Conservation (phyloP, 2,888 invertebrate species). For the Agonopterix arenella region DNA sequence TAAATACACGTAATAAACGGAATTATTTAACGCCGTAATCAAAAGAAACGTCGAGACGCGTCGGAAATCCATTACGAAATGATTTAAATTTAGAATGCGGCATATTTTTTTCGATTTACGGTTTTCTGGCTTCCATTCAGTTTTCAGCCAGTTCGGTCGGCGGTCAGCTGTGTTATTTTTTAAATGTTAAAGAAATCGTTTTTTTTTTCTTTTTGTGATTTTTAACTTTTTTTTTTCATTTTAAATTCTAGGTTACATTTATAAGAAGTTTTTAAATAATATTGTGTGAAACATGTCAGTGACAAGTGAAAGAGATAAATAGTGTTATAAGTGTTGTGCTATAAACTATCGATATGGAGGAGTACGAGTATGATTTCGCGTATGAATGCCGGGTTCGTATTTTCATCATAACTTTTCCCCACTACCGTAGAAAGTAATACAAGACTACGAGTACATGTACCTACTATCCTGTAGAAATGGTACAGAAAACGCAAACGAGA, state of each 20-base stretch:
- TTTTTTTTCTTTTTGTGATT: slow-evolving; percentile 9
- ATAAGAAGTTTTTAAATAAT: slow-evolving; percentile 10
- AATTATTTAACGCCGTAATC: slow-evolving; percentile 20
- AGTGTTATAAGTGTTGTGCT: slow-evolving; percentile 11
- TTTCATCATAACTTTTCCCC: slow-evolving; percentile 10
- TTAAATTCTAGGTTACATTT: slow-evolving; percentile 29
- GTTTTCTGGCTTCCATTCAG: slow-evolving; percentile 65
- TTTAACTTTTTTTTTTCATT: slow-evolving; percentile 9
- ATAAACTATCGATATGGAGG: slow-evolving; percentile 54
- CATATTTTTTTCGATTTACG: slow-evolving; percentile 57
- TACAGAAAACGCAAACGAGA: too few species aligned
- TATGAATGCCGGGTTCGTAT: slow-evolving; percentile 81
- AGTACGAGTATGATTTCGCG: slow-evolving; percentile 80
- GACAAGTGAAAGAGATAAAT: slow-evolving; percentile 27
- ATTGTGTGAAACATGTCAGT: slow-evolving; percentile 35
- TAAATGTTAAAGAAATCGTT: slow-evolving; percentile 10
- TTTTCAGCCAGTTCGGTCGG: slow-evolving; percentile 47
- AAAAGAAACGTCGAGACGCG: slow-evolving; percentile 36
- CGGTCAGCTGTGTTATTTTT: slow-evolving; percentile 37
- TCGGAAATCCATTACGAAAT: slow-evolving; percentile 57
- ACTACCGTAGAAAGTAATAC: too few species aligned
- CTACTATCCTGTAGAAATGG: too few species aligned
- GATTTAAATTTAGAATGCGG: slow-evolving; percentile 61
- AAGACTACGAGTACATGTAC: too few species aligned
- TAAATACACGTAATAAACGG: slow-evolving; percentile 25